These are phyloP conservation scores for Rotaria sp. DNA, from an alignment of 2,888 invertebrate genomes.

Conservation along the genomic window DNA sequence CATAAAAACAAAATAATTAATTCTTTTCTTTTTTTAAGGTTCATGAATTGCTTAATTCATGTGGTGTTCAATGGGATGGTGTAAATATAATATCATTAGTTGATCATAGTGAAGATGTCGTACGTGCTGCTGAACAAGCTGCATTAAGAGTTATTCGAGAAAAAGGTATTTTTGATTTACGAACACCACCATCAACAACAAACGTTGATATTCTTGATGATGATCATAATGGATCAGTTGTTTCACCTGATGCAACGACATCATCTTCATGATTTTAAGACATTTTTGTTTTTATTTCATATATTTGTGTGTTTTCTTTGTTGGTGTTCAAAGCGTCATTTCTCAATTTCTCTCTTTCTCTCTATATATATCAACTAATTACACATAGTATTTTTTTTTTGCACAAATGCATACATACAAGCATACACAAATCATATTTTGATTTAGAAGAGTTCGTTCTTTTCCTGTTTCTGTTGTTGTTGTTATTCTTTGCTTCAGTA, in stretches of 20 bases:
- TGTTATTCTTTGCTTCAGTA: neutral
- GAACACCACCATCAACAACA: neutral
- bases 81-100: constrained; percentile 30
- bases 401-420: neutral
- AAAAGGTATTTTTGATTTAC: neutral
- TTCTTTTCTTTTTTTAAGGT: neutral
- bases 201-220: neutral
- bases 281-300: neutral
- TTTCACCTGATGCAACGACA: neutral
- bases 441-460: neutral
- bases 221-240: neutral
- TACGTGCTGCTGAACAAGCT: constrained; percentile 36
- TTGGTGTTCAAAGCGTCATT: constrained; percentile 28
- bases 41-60: constrained; percentile 36
- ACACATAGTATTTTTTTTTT: neutral
- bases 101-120: constrained; percentile 36
- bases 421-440: neutral
- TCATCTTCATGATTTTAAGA: constrained; percentile 1
- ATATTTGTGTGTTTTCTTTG: neutral
- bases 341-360: neutral
- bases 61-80: constrained; percentile 41
- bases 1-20: too few relatives aligned
- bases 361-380: neutral
- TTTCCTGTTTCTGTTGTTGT: neutral
- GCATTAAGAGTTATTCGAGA: constrained; percentile 36